A percentile compares a stretch with the other conserved stretches of the same genome.
phyloP scores from a whole-genome alignment of 2,888 invertebrate genomes.

The Epinotia nisella region DNA sequence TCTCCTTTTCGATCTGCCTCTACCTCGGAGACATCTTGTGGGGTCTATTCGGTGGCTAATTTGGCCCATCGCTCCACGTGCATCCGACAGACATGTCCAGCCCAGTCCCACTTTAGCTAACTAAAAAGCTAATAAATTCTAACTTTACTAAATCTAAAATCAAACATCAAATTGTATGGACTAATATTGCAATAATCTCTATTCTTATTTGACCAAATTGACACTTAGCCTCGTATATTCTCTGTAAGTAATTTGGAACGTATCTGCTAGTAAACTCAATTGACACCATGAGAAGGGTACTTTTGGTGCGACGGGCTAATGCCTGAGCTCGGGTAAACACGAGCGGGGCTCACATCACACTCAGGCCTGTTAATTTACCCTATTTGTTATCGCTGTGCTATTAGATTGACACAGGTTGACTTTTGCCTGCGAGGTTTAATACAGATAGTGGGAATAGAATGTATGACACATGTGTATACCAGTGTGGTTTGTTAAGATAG shows the following conservation, averaged over 20 bases:
- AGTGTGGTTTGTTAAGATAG: neutral
- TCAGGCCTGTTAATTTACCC: slow-evolving; percentile 36
- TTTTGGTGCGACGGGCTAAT: slow-evolving; percentile 20
- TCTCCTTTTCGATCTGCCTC: too few relatives aligned
- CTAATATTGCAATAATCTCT: neutral
- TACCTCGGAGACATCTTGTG: too few relatives aligned
- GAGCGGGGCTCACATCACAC: slow-evolving; percentile 30
- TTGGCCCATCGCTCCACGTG: too few relatives aligned
- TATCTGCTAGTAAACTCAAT: slow-evolving; percentile 34
- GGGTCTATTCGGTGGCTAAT: too few relatives aligned
- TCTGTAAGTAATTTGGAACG: slow-evolving; percentile 16
- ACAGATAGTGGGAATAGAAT: neutral
- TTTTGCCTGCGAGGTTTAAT: slow-evolving; percentile 16
- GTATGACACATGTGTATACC: neutral
- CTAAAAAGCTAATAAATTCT: too few relatives aligned
- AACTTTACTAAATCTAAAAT: too few relatives aligned
- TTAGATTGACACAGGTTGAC: slow-evolving; percentile 36
- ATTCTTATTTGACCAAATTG: neutral
- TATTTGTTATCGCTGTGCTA: slow-evolving; percentile 34
- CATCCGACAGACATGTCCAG: too few relatives aligned
- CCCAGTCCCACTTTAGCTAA: too few relatives aligned
- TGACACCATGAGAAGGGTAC: slow-evolving; percentile 42
- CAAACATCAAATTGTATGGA: too few relatives aligned
- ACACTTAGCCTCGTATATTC: neutral
- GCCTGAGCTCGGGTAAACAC: slow-evolving; percentile 28